Conservation (phyloP, 37 sponge, comb jelly and placozoan genomes). For the Beroe forskalii region DNA sequence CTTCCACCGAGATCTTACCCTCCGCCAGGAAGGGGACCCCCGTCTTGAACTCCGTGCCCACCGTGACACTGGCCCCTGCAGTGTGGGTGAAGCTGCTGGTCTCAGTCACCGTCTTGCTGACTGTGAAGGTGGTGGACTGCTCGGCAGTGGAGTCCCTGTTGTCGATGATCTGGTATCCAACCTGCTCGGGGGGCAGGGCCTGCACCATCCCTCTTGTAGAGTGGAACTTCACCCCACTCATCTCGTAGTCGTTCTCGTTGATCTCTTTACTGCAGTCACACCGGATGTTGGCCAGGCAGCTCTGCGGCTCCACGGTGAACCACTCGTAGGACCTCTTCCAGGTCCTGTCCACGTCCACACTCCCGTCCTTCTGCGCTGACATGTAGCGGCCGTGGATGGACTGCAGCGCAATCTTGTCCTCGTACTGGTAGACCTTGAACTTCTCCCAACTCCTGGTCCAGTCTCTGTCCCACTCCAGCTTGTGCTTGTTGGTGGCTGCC, state of each 20-base stretch:
- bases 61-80: too few species aligned
- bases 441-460: neutral
- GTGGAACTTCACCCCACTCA: neutral
- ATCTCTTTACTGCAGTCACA: neutral
- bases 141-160: neutral
- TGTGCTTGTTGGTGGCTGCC: neutral
- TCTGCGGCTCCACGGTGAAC: conserved; percentile 17
- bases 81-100: neutral
- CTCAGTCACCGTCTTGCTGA: neutral
- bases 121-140: neutral
- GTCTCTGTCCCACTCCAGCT: neutral
- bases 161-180: neutral
- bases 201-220: neutral
- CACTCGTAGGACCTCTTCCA: neutral
- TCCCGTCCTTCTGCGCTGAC: neutral
- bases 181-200: neutral
- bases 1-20: neutral
- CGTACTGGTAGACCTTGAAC: conserved; percentile 19
- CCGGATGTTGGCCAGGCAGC: neutral
- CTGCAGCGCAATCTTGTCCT: conserved; percentile 5
- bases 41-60: neutral
- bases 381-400: neutral
- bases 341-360: conserved; percentile 14
- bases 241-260: neutral
- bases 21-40: conserved; percentile 28